Percentiles rank a stretch among this genome's conserved stretches.
phyloP scores from a whole-genome alignment of 2,113 vertebrate genomes.

The Ammodramus savannarum region DNA sequence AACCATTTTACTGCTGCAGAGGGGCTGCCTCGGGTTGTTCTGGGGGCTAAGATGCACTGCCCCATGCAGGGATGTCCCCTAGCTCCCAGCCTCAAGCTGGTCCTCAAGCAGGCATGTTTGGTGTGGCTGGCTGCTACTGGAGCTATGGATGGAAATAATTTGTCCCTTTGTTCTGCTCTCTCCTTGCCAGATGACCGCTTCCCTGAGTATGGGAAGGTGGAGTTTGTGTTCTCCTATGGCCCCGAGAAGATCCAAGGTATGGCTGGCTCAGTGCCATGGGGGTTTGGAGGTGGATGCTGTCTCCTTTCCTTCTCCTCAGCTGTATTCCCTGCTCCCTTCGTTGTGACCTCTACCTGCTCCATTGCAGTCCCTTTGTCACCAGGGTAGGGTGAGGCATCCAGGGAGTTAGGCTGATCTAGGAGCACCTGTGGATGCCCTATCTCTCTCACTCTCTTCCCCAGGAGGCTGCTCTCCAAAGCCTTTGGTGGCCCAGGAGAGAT shows the following conservation, averaged over 20 bases:
- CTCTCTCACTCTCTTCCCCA: accelerated
- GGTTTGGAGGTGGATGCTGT: neutral
- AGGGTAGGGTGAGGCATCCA: neutral
- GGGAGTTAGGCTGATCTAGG: neutral
- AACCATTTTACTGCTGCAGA: neutral
- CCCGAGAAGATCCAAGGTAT: conserved; percentile 98
- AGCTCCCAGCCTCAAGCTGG: neutral
- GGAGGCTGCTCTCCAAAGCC: neutral
- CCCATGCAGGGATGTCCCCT: neutral
- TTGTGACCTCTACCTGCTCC: neutral
- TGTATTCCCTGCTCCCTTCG: neutral
- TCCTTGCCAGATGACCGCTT: conserved; percentile 88
- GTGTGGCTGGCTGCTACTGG: neutral
- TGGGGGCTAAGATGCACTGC: neutral
- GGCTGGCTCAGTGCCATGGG: neutral
- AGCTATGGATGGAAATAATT: neutral
- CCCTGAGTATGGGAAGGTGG: conserved; percentile 96
- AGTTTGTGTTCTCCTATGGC: conserved; percentile 96
- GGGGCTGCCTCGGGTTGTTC: neutral
- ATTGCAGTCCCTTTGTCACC: neutral
- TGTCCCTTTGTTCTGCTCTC: neutral
- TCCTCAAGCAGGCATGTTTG: neutral
- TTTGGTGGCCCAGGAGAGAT: neutral
- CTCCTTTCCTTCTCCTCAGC: neutral
- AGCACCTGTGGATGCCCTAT: neutral